Evolutionary conservation across 2,113 vertebrate genomes (phyloP), one percentile per base, ranked within the genome.

Genomic region (Bujurquina vittata): DNA sequence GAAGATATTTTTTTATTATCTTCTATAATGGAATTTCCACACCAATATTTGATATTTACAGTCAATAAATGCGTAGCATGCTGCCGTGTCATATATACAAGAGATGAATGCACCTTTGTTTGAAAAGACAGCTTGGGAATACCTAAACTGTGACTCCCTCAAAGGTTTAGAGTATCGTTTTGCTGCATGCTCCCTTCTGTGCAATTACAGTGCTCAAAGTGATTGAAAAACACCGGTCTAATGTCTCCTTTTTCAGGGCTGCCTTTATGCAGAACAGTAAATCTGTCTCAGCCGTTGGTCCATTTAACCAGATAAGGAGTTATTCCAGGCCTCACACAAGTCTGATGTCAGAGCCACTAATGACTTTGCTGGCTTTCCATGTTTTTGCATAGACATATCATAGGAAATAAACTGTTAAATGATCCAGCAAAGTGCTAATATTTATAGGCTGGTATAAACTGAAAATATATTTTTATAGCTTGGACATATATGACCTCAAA

Each of bases 301-400:
- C 76, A 54, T 91, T 91, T 89, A 89, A 93, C 84, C 90, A 92
- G 91, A 94, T 94, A 93, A 94, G 91, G 84, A 90, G 83, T 90
- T 88, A 90, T 79, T 90, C 84, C 79, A 92, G 84, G 65, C 81
- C 80, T 89, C 86, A 84, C 73, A 84, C 81, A 84, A 81, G 89
- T 79, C 84, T 86, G 84, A 88, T 89, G 85, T 92, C 88, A 88
- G 74, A 89, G 84, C 88, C 84, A 78, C 86, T 89, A 90, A 90
- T 88, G 84, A 91, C 82, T 91, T 82, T 90, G 84, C 89, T 83
- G 86, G 84, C 77, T 86, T 77, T 83, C 40, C 15, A 35, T 89
- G 69, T 86, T 90, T 93, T 80, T 54, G 55, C 57, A 40, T 31
- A 77, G 79, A 91, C 81, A 87, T 79, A 85, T 91, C 57, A 72